phyloP scores from a whole-genome alignment of 2,888 invertebrate species.

The Zygothrica quintamaculata region DNA sequence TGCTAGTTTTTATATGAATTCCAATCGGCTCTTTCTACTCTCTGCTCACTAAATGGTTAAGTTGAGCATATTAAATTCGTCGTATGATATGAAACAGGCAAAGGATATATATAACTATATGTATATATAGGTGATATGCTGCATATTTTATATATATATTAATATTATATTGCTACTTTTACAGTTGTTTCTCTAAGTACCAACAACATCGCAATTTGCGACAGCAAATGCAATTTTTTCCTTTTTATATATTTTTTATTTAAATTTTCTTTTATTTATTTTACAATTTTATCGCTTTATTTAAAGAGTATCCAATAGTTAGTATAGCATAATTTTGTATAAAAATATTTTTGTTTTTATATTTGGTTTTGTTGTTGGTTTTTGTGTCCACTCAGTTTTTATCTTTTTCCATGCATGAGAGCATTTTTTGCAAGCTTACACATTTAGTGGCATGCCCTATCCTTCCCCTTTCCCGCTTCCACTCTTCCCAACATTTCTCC shows the following conservation, averaged over 20 bases:
- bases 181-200: too few relatives aligned
- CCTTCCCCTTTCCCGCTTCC: too few relatives aligned
- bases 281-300: too few relatives aligned
- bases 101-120: background rate
- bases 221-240: too few relatives aligned
- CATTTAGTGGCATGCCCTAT: conserved; percentile 41
- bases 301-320: background rate
- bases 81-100: background rate
- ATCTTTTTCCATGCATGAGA: conserved; percentile 46
- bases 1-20: conserved; percentile 51
- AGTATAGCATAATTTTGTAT: too few relatives aligned
- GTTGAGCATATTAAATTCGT: background rate
- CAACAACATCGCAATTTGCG: too few relatives aligned
- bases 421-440: conserved; percentile 50
- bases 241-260: too few relatives aligned
- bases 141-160: too few relatives aligned
- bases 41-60: background rate
- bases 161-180: too few relatives aligned
- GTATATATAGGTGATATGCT: too few relatives aligned
- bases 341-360: conserved; percentile 8
- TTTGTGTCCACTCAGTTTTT: conserved; percentile 51
- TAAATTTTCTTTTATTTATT: too few relatives aligned
- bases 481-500: too few relatives aligned
- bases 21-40: conserved; percentile 17
- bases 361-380: conserved; percentile 32